A percentile compares a stretch with the other conserved stretches of the same genome.
Evolutionary conservation across 2,888 invertebrate genomes (phyloP).

Genomic region (Capitulum mitella): DNA sequence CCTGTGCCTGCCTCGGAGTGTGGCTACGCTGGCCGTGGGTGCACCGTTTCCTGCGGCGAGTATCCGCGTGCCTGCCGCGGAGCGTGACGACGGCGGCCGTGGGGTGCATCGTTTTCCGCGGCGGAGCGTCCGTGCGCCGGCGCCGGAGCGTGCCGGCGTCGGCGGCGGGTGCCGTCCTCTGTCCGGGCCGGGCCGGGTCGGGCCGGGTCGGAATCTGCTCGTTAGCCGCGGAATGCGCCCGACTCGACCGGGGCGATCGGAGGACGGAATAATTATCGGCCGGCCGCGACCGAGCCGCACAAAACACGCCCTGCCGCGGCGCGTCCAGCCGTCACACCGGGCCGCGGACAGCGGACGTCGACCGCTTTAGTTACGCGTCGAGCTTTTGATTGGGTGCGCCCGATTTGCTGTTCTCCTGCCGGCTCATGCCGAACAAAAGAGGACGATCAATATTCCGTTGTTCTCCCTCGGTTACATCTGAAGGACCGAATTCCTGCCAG

Average conservation of each 20-base stretch:
- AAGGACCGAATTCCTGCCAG: slow-evolving; percentile 1
- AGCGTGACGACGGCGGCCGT: background rate
- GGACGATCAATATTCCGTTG: slow-evolving; percentile 6
- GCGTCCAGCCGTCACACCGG: background rate
- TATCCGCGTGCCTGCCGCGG: background rate
- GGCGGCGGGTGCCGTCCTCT: background rate
- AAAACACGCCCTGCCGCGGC: background rate
- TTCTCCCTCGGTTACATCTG: background rate
- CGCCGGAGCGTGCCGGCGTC: background rate
- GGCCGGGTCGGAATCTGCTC: background rate
- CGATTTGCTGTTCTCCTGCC: background rate
- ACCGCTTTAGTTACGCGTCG: background rate
- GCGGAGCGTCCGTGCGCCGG: background rate
- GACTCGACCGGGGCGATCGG: background rate
- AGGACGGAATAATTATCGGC: background rate
- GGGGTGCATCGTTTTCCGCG: background rate
- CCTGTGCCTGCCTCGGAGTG: too few relatives aligned
- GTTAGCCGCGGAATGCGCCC: background rate
- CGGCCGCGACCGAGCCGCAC: background rate
- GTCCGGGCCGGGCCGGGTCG: background rate
- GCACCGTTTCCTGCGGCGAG: background rate
- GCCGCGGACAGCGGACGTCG: background rate
- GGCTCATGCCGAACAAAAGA: background rate
- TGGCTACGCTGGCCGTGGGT: too few relatives aligned
- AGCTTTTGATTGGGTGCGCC: background rate